Evolutionary conservation across 2,888 invertebrate genomes (phyloP).

Genomic region (Copidosoma aretas): DNA sequence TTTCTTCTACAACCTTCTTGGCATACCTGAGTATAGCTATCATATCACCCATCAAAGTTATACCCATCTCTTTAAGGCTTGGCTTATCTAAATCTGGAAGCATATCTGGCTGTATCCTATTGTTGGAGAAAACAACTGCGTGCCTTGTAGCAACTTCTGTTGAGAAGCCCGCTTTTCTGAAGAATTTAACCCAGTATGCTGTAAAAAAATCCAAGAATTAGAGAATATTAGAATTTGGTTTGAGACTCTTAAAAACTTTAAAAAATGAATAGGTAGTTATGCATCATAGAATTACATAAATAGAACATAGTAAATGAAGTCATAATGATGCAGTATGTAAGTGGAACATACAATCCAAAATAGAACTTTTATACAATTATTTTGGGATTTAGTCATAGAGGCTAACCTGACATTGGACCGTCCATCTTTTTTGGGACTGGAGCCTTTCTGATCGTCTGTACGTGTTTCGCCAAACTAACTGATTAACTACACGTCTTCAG

Average conservation of each 20-base stretch:
- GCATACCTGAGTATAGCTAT: conserved; percentile 72
- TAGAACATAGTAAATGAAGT: background rate
- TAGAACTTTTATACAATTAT: background rate
- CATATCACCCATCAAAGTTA: conserved; percentile 72
- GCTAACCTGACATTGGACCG: conserved; percentile 31
- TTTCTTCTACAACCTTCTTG: conserved; percentile 66
- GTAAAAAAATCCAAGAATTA: no score
- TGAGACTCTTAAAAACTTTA: background rate
- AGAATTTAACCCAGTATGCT: conserved; percentile 86
- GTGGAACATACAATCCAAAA: background rate
- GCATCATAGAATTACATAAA: background rate
- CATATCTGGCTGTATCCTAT: conserved; percentile 87
- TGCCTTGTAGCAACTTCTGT: conserved; percentile 81
- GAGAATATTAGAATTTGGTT: background rate
- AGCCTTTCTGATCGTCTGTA: background rate
- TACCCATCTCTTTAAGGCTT: conserved; percentile 87
- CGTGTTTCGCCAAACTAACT: background rate
- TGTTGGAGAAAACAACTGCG: conserved; percentile 84
- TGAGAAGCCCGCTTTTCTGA: conserved; percentile 84
- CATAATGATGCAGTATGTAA: background rate
- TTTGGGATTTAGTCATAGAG: background rate
- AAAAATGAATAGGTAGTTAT: background rate
- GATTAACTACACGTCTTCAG: background rate
- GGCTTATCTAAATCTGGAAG: conserved; percentile 85
- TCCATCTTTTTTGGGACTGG: conserved; percentile 28